Percentiles rank a stretch among this genome's conserved stretches.
Conservation (phyloP, 2,888 invertebrate species). For the Macrostomum cliftonense region DNA sequence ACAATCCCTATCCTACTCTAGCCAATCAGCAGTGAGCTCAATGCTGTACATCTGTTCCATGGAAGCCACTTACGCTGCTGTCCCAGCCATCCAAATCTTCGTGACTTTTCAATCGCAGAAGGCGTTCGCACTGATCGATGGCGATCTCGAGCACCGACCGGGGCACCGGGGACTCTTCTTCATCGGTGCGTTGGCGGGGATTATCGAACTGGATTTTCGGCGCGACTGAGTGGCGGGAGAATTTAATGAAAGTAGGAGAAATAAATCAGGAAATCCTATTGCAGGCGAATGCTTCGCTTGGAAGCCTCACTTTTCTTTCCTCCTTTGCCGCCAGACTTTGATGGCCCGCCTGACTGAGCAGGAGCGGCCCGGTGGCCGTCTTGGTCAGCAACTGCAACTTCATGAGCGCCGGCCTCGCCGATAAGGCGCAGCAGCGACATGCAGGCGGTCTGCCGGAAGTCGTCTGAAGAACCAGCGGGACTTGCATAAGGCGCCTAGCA, state of each 20-base stretch:
- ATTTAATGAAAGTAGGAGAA: too few species aligned
- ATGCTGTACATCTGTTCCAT: too few species aligned
- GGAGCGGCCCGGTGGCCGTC: too few species aligned
- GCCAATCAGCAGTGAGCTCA: too few species aligned
- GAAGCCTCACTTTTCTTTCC: constrained; percentile 1
- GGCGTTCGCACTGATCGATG: constrained; percentile 56
- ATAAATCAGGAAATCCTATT: too few species aligned
- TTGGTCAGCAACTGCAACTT: too few species aligned
- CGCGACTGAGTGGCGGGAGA: too few species aligned
- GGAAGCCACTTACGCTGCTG: background rate
- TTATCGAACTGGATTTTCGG: constrained; percentile 8
- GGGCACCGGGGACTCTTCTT: constrained; percentile 1
- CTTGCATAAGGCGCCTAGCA: too few species aligned
- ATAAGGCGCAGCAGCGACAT: constrained; percentile 63
- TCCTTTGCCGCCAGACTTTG: too few species aligned
- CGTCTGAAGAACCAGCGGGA: constrained; percentile 48
- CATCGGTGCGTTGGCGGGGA: background rate
- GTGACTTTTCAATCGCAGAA: constrained; percentile 45
- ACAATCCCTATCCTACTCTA: too few species aligned
- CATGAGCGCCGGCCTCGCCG: constrained; percentile 35
- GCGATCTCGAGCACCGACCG: constrained; percentile 52
- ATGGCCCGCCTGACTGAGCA: too few species aligned
- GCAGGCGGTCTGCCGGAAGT: constrained; percentile 72
- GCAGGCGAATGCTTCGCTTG: too few species aligned
- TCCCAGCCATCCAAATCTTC: constrained; percentile 51